phyloP scores from a whole-genome alignment of 2,113 vertebrate species.

The Sterrhoptilus dennistouni region DNA sequence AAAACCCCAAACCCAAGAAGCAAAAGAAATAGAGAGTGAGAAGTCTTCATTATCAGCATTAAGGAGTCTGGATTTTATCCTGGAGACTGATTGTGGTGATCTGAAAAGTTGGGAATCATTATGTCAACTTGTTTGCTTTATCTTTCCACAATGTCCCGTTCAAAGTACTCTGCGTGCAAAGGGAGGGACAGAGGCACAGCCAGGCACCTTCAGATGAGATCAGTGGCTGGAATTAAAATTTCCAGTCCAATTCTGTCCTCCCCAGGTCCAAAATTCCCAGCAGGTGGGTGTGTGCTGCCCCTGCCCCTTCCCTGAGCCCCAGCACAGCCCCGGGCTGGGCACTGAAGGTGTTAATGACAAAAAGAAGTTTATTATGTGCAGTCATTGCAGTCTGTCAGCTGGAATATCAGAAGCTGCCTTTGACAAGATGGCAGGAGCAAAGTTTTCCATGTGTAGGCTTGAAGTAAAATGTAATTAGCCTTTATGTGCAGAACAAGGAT shows the following conservation, averaged over 20 bases:
- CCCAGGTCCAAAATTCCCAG: not conserved
- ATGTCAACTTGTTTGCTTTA: not conserved
- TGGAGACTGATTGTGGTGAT: not conserved
- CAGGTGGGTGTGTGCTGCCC: not conserved
- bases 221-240: not conserved
- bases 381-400: constrained; percentile 67
- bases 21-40: not conserved
- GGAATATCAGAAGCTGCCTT: constrained; percentile 71
- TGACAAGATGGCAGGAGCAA: constrained; percentile 72
- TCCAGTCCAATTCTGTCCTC: not conserved
- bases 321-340: not conserved
- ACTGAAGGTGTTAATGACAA: constrained; percentile 38
- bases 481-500: constrained; percentile 87
- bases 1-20: not conserved
- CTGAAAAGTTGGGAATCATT: not conserved
- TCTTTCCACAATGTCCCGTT: not conserved
- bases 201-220: not conserved
- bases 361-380: constrained; percentile 15
- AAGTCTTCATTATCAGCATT: not conserved
- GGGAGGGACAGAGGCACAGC: not conserved
- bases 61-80: constrained; percentile 17
- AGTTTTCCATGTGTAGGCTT: constrained; percentile 88
- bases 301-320: not conserved
- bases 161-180: not conserved
- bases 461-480: constrained; percentile 88